Percentiles rank a stretch among this genome's conserved stretches.
phyloP scores from a whole-genome alignment of 2,113 vertebrate genomes.

The Fulica atra region DNA sequence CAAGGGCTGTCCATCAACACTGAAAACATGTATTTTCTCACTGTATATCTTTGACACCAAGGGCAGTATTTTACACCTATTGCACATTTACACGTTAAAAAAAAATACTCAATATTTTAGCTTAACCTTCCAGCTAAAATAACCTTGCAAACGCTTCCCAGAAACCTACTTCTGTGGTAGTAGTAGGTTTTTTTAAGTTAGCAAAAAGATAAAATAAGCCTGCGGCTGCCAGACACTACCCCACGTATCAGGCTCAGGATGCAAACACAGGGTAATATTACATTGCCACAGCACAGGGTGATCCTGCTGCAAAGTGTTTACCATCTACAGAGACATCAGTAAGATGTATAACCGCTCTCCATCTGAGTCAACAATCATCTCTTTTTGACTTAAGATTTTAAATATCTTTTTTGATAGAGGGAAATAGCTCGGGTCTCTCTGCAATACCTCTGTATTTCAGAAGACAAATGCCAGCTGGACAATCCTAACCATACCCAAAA shows the following conservation, averaged over 20 bases:
- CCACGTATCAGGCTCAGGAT: background rate
- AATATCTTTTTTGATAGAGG: background rate
- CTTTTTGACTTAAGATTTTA: background rate
- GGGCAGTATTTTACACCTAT: background rate
- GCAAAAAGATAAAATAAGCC: background rate
- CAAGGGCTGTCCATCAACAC: background rate
- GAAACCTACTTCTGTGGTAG: background rate
- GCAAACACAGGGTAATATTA: background rate
- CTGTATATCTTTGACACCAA: background rate
- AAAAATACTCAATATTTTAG: background rate
- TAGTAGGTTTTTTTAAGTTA: no score
- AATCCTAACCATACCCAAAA: background rate
- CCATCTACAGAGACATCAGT: background rate
- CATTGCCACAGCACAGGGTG: background rate
- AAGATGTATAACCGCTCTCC: background rate
- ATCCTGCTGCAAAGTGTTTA: background rate
- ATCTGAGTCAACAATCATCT: fast-evolving
- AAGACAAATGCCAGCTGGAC: background rate
- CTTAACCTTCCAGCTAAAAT: background rate
- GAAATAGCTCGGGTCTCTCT: background rate
- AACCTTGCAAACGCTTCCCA: background rate
- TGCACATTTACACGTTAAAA: background rate
- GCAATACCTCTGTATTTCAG: background rate
- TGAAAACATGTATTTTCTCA: background rate
- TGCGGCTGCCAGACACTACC: background rate